Evolutionary conservation across 2,797 vertebrate species (phyloP).

Genomic region (Alca torda): DNA sequence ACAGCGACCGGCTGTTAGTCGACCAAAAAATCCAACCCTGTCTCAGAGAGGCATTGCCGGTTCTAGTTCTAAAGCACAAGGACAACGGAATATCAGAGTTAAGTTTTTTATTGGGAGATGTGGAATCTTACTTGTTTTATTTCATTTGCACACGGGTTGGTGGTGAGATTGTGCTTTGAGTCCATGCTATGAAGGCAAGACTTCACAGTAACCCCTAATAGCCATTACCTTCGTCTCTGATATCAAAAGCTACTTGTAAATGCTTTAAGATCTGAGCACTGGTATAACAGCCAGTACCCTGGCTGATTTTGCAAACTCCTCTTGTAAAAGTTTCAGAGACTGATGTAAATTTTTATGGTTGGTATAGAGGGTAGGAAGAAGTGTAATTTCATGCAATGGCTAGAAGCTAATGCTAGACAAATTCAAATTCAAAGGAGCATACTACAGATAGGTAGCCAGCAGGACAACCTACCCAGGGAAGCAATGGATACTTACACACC

Average conservation of each 20-base stretch:
- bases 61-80: background rate
- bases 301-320: background rate
- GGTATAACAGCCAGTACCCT: background rate
- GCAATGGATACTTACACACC: background rate
- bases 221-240: background rate
- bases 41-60: background rate
- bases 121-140: background rate
- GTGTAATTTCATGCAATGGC: background rate
- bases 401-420: background rate
- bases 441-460: background rate
- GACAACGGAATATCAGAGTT: background rate
- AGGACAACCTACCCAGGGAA: background rate
- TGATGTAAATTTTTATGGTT: background rate
- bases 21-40: background rate
- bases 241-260: background rate
- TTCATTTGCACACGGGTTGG: background rate
- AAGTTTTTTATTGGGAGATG: background rate
- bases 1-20: accelerated
- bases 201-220: background rate
- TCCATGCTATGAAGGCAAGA: background rate
- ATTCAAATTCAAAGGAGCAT: background rate
- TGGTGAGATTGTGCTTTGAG: background rate
- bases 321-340: background rate
- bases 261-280: background rate
- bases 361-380: background rate